Conservation (phyloP, 1,140 invertebrate genomes). For the Monochamus saltuarius region DNA sequence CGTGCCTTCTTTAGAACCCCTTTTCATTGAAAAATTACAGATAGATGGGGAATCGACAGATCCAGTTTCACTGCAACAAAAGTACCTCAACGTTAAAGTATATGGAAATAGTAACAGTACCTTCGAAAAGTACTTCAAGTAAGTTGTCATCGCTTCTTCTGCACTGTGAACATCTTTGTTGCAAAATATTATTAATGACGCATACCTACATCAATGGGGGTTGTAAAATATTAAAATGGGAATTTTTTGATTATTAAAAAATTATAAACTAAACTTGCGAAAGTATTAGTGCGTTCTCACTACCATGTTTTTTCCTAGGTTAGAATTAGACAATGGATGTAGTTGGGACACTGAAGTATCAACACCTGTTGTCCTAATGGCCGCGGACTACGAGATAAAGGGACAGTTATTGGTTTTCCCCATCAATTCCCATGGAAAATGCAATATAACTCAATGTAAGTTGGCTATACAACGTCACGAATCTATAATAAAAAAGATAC, state of each 20-base stretch:
- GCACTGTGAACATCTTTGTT: too few species aligned
- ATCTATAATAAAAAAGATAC: too few species aligned
- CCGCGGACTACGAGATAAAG: constrained; percentile 28
- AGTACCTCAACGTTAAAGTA: constrained; percentile 25
- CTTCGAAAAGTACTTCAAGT: constrained; percentile 24
- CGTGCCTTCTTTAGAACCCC: constrained; percentile 27
- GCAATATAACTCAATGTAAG: constrained; percentile 30
- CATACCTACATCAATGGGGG: too few species aligned
- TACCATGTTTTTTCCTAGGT: not conserved
- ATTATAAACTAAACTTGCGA: too few species aligned
- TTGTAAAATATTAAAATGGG: too few species aligned
- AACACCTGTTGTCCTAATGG: constrained; percentile 18
- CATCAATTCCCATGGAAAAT: constrained; percentile 29
- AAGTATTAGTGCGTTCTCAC: not conserved
- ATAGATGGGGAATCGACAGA: constrained; percentile 15
- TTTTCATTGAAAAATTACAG: constrained; percentile 26
- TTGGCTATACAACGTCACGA: too few species aligned
- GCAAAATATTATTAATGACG: too few species aligned
- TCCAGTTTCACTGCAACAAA: constrained; percentile 24
- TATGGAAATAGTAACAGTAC: constrained; percentile 24
- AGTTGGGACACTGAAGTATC: constrained; percentile 20
- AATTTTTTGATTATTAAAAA: too few species aligned
- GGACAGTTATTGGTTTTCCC: constrained; percentile 34
- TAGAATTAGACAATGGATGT: constrained; percentile 11
- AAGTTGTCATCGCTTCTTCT: not conserved